Base-by-base conservation (phyloP, 2,113 vertebrate species). In the Aphyosemion australe region DNA sequence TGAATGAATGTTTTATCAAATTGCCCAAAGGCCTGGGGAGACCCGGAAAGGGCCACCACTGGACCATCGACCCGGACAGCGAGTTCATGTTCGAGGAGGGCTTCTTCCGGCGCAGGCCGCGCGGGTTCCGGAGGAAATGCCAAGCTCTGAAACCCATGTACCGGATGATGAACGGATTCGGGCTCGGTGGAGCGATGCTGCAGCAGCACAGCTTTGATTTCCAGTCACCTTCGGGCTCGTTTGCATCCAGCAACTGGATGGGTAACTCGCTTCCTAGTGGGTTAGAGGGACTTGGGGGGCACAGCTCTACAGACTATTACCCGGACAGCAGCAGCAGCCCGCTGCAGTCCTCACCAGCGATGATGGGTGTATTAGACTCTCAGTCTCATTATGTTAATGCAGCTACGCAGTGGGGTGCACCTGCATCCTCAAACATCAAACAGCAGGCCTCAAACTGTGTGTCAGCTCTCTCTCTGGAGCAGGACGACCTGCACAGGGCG, bases 51-150 rank as follows among this genome's bases (percentile, higher is more conserved):
- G 96, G 96, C 8, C 97, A 98, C 84, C 96, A 98, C 88, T 99
- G 97, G 97, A 99, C 97, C 62, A 95, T 99, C 61, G 97, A 98
- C 86, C 96, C 96, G 1, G 94, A 95, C 45, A 98, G 95, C 64
- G 96, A 98, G 90, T 98, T 98, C 65, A 98, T 98, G 96, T 98
- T 98, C 83, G 97, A 98, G 89, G 97, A 98, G 68, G 96, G 97
- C 59, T 98, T 96, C 6, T 99, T 98, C 86, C 94, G 96, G 34
- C 95, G 97, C 74, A 94, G 97, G 86, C 96, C 96, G 15, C 93
- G 96, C 21, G 96, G 97, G 46, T 99, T 98, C 88, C 93, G 96
- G 11, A 90, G 96, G 86, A 98, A 98, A 87, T 98, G 96, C 72
- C 97, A 98, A 70, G 94, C 95, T 42, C 88, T 98, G 56, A 97